Base-by-base conservation (phyloP, 1,140 invertebrate species). In the Diorhabda carinulata region DNA sequence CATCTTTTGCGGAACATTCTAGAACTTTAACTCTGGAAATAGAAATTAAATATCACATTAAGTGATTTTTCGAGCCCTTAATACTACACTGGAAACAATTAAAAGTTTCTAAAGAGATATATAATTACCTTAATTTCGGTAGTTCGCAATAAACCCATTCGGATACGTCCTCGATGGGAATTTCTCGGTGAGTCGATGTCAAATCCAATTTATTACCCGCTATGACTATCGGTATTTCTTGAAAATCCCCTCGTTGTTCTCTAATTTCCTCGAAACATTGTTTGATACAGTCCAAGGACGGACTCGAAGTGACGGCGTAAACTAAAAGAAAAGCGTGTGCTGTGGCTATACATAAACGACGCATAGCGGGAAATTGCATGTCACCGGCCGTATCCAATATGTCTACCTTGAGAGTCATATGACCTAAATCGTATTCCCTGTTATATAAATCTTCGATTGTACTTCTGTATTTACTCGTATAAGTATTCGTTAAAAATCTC, bases 391-490 rank as follows among this genome's bases (percentile, higher is more conserved):
- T 97, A 80, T 96, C 94, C 74, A 96, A 78, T 59, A 96, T 92
- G 78, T 96, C 93, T 56, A 96, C 92, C 83, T 93, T 93, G 6
- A 93, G 83, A 3, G 88, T 91, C 70, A 90, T 86, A 45, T 87
- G 86, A 3, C 87, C 86, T 44, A 96, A 83, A 72, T 93, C 88
- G 78, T 92, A 97, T 81, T 96, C 92, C 61, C 91, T 85, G 76
- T 90, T 93, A 79, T 94, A 95, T 2, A 96, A 83, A 80, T 97
- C 95, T 78, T 97, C 95, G 3, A 97, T 91, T 2, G 95, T 97
- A 70, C 92, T 90, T 72, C 89, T 86, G 79, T 97, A 96, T 75
- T 92, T 91, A 73, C 93, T 91, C 8, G 85, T 86, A 79, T 92
- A 97, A 5, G 89, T 90, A 77, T 93, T 92, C 78, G 90, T 92